Evolutionary conservation across 2,888 invertebrate species (phyloP), one percentile per base, ranked within the genome.

Genomic region (Tenthredo livida): DNA sequence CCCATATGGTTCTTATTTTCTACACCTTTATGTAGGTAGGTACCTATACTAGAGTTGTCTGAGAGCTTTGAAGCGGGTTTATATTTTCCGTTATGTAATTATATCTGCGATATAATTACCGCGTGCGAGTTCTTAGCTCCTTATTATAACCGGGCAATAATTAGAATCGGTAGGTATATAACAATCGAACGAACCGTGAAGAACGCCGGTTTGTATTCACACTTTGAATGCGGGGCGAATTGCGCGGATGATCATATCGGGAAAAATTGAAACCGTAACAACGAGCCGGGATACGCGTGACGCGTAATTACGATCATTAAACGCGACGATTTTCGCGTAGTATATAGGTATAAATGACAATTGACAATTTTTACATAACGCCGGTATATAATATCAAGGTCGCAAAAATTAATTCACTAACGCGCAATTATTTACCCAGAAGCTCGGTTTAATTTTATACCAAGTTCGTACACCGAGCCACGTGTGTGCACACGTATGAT

Each of bases 31-130:
- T 70, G 6, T 29, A n/a, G n/a, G n/a, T 17, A 58, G 6, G 29
- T 29, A 29, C 29, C 29, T 29, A 29, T n/a, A 7, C 58, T 21
- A 21, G 7, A 15, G 1, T 50, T 50, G n/a, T n/a, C n/a, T 5
- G 6, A n/a, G 61, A 61, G 61, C 25, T 61, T 21, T 12, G 9
- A 10, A 25, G 21, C 61, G 25, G n/a, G 12, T 73, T 73, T 43
- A 25, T 10, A 25, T 73, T 43, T 25, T 40, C 72, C 72, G 72
- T 73, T 73, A 73, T n/a, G 72, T 43, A 43, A 73, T 73, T 73
- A 73, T 5, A 29, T 17, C 15, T 33, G 25, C 29, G 12, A 25
- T 29, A 9, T 33, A 29, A 33, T 67, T 67, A 67, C 12, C 33
- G 67, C 67, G 43, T 73, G 72, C 72, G 72, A 73, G 72, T 29